Percentiles rank a stretch among this genome's conserved stretches.
Conservation (phyloP, 2,797 vertebrate genomes). For the Lemur catta region DNA sequence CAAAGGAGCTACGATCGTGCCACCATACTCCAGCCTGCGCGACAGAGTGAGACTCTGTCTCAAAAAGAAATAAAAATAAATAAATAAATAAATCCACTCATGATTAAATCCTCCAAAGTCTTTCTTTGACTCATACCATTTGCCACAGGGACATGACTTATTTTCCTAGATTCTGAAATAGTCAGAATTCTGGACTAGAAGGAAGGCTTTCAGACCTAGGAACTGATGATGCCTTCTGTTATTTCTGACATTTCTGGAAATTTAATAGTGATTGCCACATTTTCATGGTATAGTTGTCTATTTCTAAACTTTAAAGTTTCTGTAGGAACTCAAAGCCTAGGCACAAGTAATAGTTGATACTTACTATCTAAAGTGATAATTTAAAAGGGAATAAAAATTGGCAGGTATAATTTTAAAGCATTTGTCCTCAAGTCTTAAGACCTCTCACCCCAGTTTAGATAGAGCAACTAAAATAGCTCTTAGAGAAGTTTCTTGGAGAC, state of each 20-base stretch:
- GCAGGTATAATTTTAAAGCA: not conserved
- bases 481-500: not conserved
- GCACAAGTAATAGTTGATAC: not conserved
- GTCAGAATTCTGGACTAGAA: not conserved
- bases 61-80: not conserved
- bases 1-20: not conserved
- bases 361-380: not conserved
- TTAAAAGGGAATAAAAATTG: not conserved
- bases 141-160: not conserved
- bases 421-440: not conserved
- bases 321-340: not conserved
- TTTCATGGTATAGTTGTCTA: not conserved
- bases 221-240: not conserved
- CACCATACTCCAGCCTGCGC: not conserved
- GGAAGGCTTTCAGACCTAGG: not conserved
- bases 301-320: constrained; percentile 27
- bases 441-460: not conserved
- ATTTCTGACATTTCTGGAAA: not conserved
- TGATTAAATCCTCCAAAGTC: not conserved
- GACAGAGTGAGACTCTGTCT: not conserved
- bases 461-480: not conserved
- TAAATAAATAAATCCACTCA: not conserved
- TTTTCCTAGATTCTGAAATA: not conserved
- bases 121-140: not conserved
- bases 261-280: not conserved